These are phyloP conservation scores for Scrobipalpa atriplicella DNA, from an alignment of 2,888 invertebrate genomes.

Conservation along the genomic window DNA sequence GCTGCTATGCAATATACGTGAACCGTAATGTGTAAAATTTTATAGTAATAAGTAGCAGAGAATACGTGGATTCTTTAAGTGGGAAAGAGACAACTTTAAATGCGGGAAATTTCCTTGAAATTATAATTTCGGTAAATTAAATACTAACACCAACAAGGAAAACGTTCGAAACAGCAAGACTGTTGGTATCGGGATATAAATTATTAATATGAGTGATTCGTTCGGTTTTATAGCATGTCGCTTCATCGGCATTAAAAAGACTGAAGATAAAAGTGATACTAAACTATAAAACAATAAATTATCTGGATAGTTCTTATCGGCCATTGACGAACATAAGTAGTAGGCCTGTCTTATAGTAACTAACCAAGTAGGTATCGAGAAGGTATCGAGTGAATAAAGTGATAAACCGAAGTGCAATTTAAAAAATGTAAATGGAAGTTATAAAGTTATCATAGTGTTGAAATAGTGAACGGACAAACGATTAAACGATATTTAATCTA, in stretches of 20 bases:
- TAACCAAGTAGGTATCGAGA: no score
- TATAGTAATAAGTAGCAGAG: background rate
- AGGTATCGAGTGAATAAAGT: background rate
- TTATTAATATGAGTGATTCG: no score
- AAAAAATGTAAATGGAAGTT: background rate
- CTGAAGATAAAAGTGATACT: background rate
- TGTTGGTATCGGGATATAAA: no score
- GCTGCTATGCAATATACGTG: background rate
- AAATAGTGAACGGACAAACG: background rate
- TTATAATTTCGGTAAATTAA: background rate
- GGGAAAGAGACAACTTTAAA: background rate
- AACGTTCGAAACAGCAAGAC: no score
- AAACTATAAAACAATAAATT: slow-evolving; percentile 3
- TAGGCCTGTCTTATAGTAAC: background rate
- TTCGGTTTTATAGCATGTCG: no score
- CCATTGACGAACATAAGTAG: background rate
- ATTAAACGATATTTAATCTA: no score
- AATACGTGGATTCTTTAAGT: background rate
- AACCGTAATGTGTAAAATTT: background rate
- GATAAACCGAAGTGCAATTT: background rate
- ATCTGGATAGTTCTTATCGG: background rate
- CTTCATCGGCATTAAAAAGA: background rate
- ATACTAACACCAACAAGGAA: no score
- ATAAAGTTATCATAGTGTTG: background rate
- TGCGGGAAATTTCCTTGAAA: background rate